Percentiles rank a stretch among this genome's conserved stretches.
Evolutionary conservation across 2,113 vertebrate genomes (phyloP).

Genomic region (Ursus arctos): DNA sequence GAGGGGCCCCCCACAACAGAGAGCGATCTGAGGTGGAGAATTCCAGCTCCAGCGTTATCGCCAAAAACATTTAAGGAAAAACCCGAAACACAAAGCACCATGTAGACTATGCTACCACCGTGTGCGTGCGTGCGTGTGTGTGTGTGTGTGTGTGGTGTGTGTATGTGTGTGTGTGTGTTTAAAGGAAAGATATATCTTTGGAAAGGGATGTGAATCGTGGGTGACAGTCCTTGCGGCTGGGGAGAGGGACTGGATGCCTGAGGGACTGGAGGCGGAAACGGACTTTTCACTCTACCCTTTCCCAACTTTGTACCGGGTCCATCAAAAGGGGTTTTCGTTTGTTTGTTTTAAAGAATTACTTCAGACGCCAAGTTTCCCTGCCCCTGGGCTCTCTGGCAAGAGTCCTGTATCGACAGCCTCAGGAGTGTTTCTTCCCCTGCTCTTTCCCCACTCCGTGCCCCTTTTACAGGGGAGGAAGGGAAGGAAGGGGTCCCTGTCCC

Average conservation of each 20-base stretch:
- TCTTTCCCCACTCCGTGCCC: not conserved
- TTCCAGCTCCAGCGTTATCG: not conserved
- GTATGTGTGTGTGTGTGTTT: not conserved
- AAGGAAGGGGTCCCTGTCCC: not conserved
- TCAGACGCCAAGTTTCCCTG: not conserved
- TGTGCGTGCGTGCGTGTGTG: no score
- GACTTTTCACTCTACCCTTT: not conserved
- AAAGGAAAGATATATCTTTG: not conserved
- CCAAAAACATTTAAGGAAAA: not conserved
- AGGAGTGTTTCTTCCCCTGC: not conserved
- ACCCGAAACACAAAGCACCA: not conserved
- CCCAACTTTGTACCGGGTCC: not conserved
- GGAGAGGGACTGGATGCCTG: not conserved
- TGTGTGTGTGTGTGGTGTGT: no score
- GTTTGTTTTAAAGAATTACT: not conserved
- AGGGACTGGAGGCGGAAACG: not conserved
- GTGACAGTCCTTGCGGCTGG: not conserved
- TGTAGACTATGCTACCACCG: rapidly evolving
- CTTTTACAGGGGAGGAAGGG: not conserved
- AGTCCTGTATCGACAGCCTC: not conserved
- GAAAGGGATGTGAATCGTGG: not conserved
- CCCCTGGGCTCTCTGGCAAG: not conserved
- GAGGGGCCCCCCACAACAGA: not conserved
- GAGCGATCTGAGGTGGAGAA: not conserved
- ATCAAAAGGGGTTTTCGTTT: not conserved